phyloP scores from a whole-genome alignment of 2,888 invertebrate genomes.

The Xylota segnis region DNA sequence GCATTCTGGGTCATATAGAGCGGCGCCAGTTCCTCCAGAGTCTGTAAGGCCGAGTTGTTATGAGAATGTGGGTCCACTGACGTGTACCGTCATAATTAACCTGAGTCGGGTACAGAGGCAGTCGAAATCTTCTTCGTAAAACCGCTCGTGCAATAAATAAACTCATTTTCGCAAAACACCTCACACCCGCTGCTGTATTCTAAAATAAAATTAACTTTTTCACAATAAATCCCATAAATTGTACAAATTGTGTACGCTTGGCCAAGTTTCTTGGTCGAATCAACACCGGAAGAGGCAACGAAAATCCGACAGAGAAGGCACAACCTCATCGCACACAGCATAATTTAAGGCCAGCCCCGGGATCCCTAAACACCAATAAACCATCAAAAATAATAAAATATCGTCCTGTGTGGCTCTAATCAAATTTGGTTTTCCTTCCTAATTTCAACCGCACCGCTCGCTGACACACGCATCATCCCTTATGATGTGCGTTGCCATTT shows the following conservation, averaged over 20 bases:
- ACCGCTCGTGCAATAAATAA: slow-evolving; percentile 1
- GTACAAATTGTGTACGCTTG: not conserved
- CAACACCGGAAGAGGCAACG: not conserved
- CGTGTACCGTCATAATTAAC: not conserved
- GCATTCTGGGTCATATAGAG: too few relatives aligned
- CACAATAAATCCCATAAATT: slow-evolving; percentile 27
- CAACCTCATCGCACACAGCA: slow-evolving; percentile 2
- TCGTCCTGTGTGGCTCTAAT: slow-evolving; percentile 40
- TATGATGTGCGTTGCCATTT: slow-evolving; percentile 16
- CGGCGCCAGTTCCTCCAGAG: too few relatives aligned
- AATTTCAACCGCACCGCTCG: slow-evolving; percentile 6
- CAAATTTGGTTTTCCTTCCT: slow-evolving; percentile 26
- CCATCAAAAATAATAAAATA: slow-evolving; percentile 24
- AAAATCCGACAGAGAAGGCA: not conserved
- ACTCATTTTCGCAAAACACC: not conserved
- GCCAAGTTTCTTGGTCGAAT: slow-evolving; percentile 21
- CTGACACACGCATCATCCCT: slow-evolving; percentile 10
- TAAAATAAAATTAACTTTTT: slow-evolving; percentile 37
- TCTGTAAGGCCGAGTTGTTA: too few relatives aligned
- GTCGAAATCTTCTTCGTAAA: not conserved
- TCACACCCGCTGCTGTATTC: not conserved
- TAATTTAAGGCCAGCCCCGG: slow-evolving; percentile 15
- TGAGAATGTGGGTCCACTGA: too few relatives aligned
- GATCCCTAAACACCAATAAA: slow-evolving; percentile 34
- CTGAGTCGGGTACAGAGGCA: not conserved